Percentiles rank a stretch among this genome's conserved stretches.
phyloP scores from a whole-genome alignment of 2,797 vertebrate species.

The Melanotaenia parkinsoni region DNA sequence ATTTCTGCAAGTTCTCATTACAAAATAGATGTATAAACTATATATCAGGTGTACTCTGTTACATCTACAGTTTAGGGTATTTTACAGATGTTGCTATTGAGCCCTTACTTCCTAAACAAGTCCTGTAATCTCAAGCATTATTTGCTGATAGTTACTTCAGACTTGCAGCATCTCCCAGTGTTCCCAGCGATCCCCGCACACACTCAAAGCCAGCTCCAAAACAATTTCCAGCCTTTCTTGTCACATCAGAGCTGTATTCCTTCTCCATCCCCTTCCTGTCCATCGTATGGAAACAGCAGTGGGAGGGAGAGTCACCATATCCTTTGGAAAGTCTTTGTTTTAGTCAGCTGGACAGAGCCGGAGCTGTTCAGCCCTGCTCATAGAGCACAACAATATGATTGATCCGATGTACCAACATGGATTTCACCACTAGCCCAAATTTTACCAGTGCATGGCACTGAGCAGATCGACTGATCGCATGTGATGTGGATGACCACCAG shows the following conservation, averaged over 20 bases:
- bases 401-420: constrained; percentile 1
- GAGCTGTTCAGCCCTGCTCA: constrained; percentile 29
- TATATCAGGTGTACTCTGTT: too few relatives aligned
- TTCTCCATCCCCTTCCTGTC: constrained; percentile 72
- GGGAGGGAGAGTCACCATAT: constrained; percentile 37
- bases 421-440: constrained; percentile 13
- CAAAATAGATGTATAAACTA: too few relatives aligned
- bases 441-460: neutral
- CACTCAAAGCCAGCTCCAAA: neutral
- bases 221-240: constrained; percentile 41
- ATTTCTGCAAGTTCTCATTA: too few relatives aligned
- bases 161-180: neutral
- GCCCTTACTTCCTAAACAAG: too few relatives aligned
- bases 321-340: constrained; percentile 64
- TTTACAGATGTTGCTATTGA: too few relatives aligned
- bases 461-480: constrained; percentile 19
- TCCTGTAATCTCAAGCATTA: neutral
- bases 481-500: neutral
- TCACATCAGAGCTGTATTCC: constrained; percentile 69
- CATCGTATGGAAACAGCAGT: constrained; percentile 16
- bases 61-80: too few relatives aligned
- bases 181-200: neutral
- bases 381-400: constrained; percentile 55
- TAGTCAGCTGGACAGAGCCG: constrained; percentile 54
- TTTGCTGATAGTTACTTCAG: neutral